phyloP scores from a whole-genome alignment of 2,797 vertebrate genomes.

The Melanotaenia boesemani region DNA sequence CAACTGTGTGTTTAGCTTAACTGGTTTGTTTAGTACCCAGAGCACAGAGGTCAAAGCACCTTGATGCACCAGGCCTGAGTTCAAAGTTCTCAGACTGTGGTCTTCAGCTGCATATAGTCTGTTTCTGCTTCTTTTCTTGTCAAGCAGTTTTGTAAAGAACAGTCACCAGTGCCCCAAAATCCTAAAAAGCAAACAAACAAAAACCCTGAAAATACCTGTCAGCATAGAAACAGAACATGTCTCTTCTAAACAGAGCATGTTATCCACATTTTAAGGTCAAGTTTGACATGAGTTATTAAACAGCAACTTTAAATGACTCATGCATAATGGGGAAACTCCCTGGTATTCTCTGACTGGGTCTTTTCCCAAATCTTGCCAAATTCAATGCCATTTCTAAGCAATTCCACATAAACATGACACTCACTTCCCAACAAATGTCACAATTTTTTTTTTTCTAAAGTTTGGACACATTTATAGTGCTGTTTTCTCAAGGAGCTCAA shows the following conservation, averaged over 20 bases:
- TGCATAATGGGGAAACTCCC: constrained; percentile 64
- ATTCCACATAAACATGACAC: constrained; percentile 36
- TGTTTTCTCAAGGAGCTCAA: constrained; percentile 8
- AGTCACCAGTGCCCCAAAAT: too few species aligned
- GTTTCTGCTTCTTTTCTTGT: too few species aligned
- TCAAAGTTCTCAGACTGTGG: too few species aligned
- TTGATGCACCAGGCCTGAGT: too few species aligned
- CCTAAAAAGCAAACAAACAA: too few species aligned
- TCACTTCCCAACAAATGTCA: constrained; percentile 17
- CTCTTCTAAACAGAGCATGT: constrained; percentile 17
- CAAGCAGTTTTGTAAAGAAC: too few species aligned
- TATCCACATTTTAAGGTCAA: constrained; percentile 10
- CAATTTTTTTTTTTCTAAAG: constrained; percentile 23
- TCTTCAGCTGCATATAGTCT: too few species aligned
- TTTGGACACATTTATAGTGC: background rate
- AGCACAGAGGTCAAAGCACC: too few species aligned
- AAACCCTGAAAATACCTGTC: too few species aligned
- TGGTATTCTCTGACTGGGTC: constrained; percentile 33
- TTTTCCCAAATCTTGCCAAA: constrained; percentile 17
- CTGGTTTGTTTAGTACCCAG: too few species aligned
- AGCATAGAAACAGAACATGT: background rate
- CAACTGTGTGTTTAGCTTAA: too few species aligned
- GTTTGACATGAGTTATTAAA: constrained; percentile 31
- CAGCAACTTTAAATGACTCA: constrained; percentile 19
- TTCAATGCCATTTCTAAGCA: constrained; percentile 22